phyloP scores from a whole-genome alignment of 2,797 vertebrate genomes.

The Odontamblyopus rebecca region DNA sequence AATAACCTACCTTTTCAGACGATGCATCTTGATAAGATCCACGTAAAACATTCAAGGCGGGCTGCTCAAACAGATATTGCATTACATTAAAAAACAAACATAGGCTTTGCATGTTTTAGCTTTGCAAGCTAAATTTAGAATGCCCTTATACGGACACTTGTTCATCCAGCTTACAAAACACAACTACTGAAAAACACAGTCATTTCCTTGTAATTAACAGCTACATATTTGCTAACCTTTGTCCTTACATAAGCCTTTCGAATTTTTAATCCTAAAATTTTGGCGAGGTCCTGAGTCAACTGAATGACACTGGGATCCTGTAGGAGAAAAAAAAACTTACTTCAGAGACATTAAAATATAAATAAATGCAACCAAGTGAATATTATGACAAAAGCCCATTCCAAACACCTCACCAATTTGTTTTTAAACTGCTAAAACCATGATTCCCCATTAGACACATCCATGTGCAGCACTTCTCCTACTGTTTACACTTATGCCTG shows the following conservation, averaged over 20 bases:
- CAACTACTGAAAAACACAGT: background rate
- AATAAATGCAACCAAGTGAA: background rate
- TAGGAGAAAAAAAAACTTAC: constrained; percentile 22
- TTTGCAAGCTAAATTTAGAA: too few species aligned
- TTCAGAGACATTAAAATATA: background rate
- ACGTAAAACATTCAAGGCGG: constrained; percentile 82
- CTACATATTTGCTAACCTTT: constrained; percentile 78
- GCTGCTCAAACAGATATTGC: constrained; percentile 71
- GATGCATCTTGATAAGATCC: constrained; percentile 74
- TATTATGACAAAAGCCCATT: background rate
- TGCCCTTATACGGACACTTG: background rate
- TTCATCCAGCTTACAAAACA: background rate
- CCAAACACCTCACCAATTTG: background rate
- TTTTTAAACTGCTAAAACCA: background rate
- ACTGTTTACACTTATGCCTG: background rate
- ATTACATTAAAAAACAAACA: background rate
- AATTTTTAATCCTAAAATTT: constrained; percentile 94
- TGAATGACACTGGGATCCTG: constrained; percentile 94
- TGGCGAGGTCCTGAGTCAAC: constrained; percentile 93
- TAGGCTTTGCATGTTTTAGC: background rate
- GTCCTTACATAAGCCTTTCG: constrained; percentile 95
- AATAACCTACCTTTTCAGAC: constrained; percentile 81
- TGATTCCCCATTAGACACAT: too few species aligned
- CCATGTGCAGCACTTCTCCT: background rate
- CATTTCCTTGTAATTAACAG: background rate